Evolutionary conservation across 2,888 invertebrate genomes (phyloP).

Genomic region (Melanophora roralis): DNA sequence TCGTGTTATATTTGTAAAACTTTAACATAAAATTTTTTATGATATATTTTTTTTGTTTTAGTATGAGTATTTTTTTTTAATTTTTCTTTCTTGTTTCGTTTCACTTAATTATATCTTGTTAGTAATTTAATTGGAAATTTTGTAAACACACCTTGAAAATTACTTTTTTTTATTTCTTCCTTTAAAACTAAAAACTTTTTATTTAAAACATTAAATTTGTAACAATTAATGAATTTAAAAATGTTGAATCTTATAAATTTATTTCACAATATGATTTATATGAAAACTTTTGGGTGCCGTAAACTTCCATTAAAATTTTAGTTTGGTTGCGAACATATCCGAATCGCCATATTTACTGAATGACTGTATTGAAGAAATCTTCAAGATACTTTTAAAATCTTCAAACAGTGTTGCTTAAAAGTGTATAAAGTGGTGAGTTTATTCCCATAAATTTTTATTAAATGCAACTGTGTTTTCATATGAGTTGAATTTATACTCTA

Average conservation of each 20-base stretch:
- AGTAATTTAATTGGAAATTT: conserved; percentile 42
- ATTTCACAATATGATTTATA: conserved; percentile 38
- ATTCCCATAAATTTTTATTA: not conserved
- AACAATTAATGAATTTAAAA: not conserved
- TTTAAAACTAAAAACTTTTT: not conserved
- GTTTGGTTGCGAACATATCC: conserved; percentile 36
- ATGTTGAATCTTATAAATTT: conserved; percentile 1
- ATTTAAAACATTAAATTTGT: too few relatives aligned
- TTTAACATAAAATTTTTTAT: not conserved
- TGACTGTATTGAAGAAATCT: conserved; percentile 32
- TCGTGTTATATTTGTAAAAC: conserved; percentile 9
- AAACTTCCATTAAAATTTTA: not conserved
- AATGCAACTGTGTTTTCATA: conserved; percentile 1
- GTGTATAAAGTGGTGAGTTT: conserved; percentile 21
- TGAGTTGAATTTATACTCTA: not conserved
- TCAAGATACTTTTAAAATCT: conserved; percentile 27
- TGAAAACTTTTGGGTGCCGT: conserved; percentile 4
- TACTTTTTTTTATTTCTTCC: conserved; percentile 14
- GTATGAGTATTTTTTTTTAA: conserved; percentile 11
- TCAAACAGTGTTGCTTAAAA: conserved; percentile 24
- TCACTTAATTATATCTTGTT: conserved; percentile 34
- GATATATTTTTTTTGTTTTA: not conserved
- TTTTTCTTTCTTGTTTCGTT: conserved; percentile 26
- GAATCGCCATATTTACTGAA: conserved; percentile 58
- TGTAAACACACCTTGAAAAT: conserved; percentile 45